Conservation (phyloP, 2,113 vertebrate species). For the crab-eating macaque (Macaca fascicularis) region T2T-MFA8v1.1 NC_088380.1:120416501-120417000, state of each 20-base stretch:
- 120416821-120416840: neutral
- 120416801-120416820: neutral
- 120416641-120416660: neutral
- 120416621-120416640: neutral
- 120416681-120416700: neutral
- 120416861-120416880: neutral
- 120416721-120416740: neutral
- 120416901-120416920: neutral
- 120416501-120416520: neutral
- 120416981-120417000: neutral
- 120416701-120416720: neutral
- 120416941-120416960: neutral
- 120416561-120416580: neutral
- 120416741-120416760: neutral
- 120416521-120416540: neutral
- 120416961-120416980: neutral
- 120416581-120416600: neutral
- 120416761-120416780: neutral
- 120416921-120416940: neutral
- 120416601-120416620: neutral
- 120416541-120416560: neutral
- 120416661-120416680: neutral
- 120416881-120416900: neutral
- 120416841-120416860: neutral
- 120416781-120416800: neutral